phyloP scores from a whole-genome alignment of 1,140 invertebrate species.

The Drosophila littoralis region DNA sequence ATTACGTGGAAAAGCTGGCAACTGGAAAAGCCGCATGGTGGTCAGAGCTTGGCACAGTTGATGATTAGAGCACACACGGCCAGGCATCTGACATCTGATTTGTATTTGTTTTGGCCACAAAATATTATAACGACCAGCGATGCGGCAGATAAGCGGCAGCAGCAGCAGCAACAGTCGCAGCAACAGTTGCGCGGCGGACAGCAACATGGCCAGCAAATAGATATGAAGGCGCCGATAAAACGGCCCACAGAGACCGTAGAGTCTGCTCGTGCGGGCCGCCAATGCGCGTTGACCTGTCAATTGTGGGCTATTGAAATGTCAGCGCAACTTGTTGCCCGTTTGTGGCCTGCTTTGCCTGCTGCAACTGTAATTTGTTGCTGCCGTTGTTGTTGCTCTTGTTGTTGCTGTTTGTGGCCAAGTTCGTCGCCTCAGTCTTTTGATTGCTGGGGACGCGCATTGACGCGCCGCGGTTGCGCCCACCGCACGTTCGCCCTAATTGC shows the following conservation, averaged over 20 bases:
- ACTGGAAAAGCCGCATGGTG: slow-evolving; percentile 51
- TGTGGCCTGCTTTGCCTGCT: not conserved
- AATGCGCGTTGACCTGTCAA: slow-evolving; percentile 84
- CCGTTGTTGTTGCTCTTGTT: too few relatives aligned
- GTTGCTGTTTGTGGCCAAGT: slow-evolving; percentile 38
- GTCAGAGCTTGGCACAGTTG: slow-evolving; percentile 30
- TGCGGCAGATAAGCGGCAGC: slow-evolving; percentile 43
- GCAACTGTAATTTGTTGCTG: slow-evolving; percentile 49
- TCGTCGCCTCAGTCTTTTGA: slow-evolving; percentile 82
- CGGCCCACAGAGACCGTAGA: not conserved
- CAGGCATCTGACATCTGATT: slow-evolving; percentile 78
- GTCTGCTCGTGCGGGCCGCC: slow-evolving; percentile 39
- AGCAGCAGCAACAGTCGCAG: not conserved
- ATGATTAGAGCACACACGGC: slow-evolving; percentile 60
- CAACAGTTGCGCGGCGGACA: not conserved
- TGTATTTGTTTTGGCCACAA: slow-evolving; percentile 76
- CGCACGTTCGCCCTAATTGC: slow-evolving; percentile 72
- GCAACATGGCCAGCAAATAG: slow-evolving; percentile 42
- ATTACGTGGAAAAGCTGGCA: slow-evolving; percentile 57
- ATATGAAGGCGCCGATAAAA: slow-evolving; percentile 64
- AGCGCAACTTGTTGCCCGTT: slow-evolving; percentile 45
- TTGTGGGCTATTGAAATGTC: slow-evolving; percentile 84
- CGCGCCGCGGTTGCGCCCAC: slow-evolving; percentile 8
- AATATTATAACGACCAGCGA: slow-evolving; percentile 84
- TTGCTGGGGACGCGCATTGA: slow-evolving; percentile 34